phyloP scores from a whole-genome alignment of 2,113 vertebrate species.

The Hippocampus zosterae region DNA sequence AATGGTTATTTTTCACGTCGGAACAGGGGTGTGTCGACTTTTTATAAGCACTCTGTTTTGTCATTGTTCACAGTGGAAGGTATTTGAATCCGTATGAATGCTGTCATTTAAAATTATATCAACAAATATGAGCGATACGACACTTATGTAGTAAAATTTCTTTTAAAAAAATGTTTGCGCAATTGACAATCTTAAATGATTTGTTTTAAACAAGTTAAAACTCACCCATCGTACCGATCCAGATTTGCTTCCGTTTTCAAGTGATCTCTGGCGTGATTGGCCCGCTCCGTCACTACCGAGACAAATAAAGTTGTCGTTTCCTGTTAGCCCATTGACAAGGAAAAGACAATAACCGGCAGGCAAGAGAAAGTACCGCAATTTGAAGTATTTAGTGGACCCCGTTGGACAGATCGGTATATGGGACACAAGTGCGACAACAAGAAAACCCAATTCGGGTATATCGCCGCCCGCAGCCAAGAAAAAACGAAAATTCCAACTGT shows the following conservation, averaged over 20 bases:
- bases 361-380: conserved; percentile 16
- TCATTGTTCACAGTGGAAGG: neutral
- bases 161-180: neutral
- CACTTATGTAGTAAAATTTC: neutral
- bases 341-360: conserved; percentile 11
- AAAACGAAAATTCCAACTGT: conserved; percentile 31
- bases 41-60: neutral
- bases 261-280: conserved; percentile 89
- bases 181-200: no score
- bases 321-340: conserved; percentile 12
- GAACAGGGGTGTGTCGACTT: neutral
- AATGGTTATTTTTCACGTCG: no score
- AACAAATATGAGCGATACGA: no score
- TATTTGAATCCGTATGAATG: neutral
- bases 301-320: conserved; percentile 50
- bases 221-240: conserved; percentile 90
- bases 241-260: conserved; percentile 79
- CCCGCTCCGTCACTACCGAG: conserved; percentile 84
- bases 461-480: conserved; percentile 3
- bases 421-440: conserved; percentile 7
- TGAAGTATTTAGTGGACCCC: conserved; percentile 10
- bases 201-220: conserved; percentile 13
- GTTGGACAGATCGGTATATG: conserved; percentile 25
- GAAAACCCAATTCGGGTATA: conserved; percentile 27
- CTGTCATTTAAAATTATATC: no score